A percentile compares a stretch with the other conserved stretches of the same genome.
These are phyloP conservation scores for Xyrichtys novacula DNA, from an alignment of 2,797 vertebrate species.

Conservation along the genomic window DNA sequence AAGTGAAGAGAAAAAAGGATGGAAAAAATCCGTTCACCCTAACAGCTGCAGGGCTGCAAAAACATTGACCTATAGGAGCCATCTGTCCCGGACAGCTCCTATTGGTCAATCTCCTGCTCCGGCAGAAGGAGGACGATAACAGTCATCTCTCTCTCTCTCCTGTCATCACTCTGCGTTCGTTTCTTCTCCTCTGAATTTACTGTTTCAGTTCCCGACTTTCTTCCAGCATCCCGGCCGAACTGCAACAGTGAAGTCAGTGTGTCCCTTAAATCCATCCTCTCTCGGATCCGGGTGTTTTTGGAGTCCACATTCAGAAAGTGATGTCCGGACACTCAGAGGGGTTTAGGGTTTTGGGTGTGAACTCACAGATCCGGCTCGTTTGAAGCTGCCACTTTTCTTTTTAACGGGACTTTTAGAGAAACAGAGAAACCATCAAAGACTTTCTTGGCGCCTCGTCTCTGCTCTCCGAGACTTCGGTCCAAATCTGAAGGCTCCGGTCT, in stretches of 20 bases:
- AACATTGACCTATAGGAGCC: too few relatives aligned
- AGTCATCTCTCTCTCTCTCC: too few relatives aligned
- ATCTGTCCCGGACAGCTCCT: too few relatives aligned
- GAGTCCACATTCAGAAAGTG: slow-evolving; percentile 11
- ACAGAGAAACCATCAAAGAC: slow-evolving; percentile 29
- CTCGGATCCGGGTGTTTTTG: neutral
- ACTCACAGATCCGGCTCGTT: slow-evolving; percentile 6
- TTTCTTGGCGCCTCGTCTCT: slow-evolving; percentile 18
- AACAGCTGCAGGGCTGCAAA: too few relatives aligned
- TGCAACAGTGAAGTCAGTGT: slow-evolving; percentile 36
- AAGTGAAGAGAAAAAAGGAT: too few relatives aligned
- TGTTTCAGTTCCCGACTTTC: slow-evolving; percentile 9
- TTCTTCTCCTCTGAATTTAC: neutral
- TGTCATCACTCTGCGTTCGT: neutral
- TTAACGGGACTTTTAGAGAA: slow-evolving; percentile 7
- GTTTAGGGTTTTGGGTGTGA: slow-evolving; percentile 6
- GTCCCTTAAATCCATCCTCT: slow-evolving; percentile 21
- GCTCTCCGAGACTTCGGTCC: slow-evolving; percentile 5
- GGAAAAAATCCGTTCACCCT: too few relatives aligned
- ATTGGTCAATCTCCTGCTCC: too few relatives aligned
- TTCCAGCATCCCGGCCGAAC: neutral
- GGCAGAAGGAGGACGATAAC: too few relatives aligned
- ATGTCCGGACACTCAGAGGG: slow-evolving; percentile 14
- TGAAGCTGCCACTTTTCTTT: neutral
- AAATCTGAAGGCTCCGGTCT: slow-evolving; percentile 15